Evolutionary conservation across 2,888 invertebrate species (phyloP).

Genomic region (Drosophila lutescens): DNA sequence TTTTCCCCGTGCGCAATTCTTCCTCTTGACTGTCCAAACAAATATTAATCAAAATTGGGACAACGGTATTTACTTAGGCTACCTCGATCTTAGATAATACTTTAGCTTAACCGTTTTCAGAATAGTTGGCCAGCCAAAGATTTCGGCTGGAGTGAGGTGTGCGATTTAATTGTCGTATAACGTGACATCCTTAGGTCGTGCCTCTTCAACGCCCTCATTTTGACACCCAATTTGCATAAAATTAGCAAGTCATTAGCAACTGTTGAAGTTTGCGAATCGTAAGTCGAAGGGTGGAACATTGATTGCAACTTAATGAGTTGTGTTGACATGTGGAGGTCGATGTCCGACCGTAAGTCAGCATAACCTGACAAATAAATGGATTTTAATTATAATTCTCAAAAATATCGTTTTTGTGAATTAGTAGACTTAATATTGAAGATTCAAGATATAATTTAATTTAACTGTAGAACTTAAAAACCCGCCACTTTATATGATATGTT

Average conservation of each 20-base stretch:
- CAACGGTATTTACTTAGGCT: constrained; percentile 54
- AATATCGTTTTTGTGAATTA: too few species aligned
- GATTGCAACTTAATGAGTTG: constrained; percentile 52
- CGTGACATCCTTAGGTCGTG: constrained; percentile 31
- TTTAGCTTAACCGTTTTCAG: neutral
- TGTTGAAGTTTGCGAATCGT: constrained; percentile 31
- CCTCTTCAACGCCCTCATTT: constrained; percentile 27
- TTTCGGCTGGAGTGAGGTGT: neutral
- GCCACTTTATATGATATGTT: too few species aligned
- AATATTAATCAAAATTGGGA: constrained; percentile 71
- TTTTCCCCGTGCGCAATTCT: constrained; percentile 49
- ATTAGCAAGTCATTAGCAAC: constrained; percentile 61
- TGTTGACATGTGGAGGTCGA: constrained; percentile 55
- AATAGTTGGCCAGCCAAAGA: neutral
- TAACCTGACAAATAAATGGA: neutral
- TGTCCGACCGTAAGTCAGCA: constrained; percentile 6
- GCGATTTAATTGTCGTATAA: constrained; percentile 47
- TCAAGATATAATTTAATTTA: too few species aligned
- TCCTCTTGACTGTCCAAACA: constrained; percentile 70
- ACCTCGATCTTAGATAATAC: constrained; percentile 11
- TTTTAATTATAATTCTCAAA: too few species aligned
- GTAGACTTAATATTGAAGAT: too few species aligned
- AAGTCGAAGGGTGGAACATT: constrained; percentile 12
- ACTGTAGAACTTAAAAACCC: too few species aligned
- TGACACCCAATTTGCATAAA: constrained; percentile 66